Base-by-base conservation (phyloP, 2,888 invertebrate genomes). In the Brenthis hecate region DNA sequence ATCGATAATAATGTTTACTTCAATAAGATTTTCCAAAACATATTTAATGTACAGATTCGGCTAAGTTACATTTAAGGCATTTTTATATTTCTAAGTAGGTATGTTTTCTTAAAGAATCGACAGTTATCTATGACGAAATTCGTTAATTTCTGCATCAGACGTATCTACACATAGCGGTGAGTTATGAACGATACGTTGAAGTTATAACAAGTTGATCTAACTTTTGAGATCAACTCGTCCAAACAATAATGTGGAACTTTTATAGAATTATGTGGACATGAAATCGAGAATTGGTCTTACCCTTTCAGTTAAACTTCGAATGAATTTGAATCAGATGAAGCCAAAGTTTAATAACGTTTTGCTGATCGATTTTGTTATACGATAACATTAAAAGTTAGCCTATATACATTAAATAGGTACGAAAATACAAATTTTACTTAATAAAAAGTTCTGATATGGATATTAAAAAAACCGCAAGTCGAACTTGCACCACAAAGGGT, bases 181-280 rank as follows among this genome's bases (percentile, higher is more conserved):
- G 56, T 68, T 66, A 66, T 63, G 61, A 58, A 32, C 68, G 68
- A 62, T 64, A 60, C 65, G 71, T 47, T 53, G 47, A 74, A 74
- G 73, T 74, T 74, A 64, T 74, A 74, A 74, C 71, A 74, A 74
- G 71, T 72, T 72, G 57, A 54, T 50, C 53, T 56, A 72, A 73
- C 73, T 74, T 62, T 65, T 62, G 61, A 60, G 69, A 72, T 58
- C 67, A 68, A 72, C 70, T 68, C 67, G 65, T 61, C 62, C 62
- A 71, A 66, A 70, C 73, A 74, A 74, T 72, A 68, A 73, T 71
- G 58, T 64, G 14, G 61, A 72, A 74, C 74, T 74, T 74, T 74
- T 74, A 73, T 72, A 64, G 65, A 71, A 74, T 73, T 68, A 73
- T 68, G 56, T 63, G 65, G 53, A 63, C 60, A 60, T 51, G 54